Percentiles rank a stretch among this genome's conserved stretches.
phyloP scores from a whole-genome alignment of 2,113 vertebrate genomes.

The Periophthalmodon schlosseri region DNA sequence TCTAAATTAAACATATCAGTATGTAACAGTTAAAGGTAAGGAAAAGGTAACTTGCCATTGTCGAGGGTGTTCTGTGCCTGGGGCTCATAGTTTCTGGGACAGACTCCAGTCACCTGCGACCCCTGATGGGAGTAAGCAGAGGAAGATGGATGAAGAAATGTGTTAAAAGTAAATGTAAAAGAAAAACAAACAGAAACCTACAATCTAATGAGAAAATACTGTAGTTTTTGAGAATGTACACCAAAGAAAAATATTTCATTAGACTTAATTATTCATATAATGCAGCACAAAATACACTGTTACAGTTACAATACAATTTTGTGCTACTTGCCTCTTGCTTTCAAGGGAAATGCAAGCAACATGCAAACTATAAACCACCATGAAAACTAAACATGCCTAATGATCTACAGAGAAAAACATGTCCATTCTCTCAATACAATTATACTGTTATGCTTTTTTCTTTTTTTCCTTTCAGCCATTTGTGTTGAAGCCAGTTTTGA shows the following conservation, averaged over 20 bases:
- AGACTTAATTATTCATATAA: background rate
- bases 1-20: background rate
- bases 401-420: conserved; percentile 19
- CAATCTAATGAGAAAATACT: background rate
- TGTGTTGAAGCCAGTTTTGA: conserved; percentile 34
- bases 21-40: background rate
- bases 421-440: conserved; percentile 7
- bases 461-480: background rate
- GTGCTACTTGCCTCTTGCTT: background rate
- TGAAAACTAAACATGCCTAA: conserved; percentile 14
- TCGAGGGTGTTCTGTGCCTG: background rate
- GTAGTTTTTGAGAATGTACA: background rate
- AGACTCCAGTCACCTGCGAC: background rate
- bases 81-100: background rate
- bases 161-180: background rate
- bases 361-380: background rate
- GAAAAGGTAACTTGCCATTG: background rate
- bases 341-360: background rate
- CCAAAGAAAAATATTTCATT: background rate
- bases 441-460: background rate
- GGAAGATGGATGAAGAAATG: background rate
- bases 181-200: background rate
- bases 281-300: background rate
- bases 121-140: background rate
- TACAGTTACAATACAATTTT: background rate